Conservation (phyloP, 2,113 vertebrate genomes). For the Mungos mungo region DNA sequence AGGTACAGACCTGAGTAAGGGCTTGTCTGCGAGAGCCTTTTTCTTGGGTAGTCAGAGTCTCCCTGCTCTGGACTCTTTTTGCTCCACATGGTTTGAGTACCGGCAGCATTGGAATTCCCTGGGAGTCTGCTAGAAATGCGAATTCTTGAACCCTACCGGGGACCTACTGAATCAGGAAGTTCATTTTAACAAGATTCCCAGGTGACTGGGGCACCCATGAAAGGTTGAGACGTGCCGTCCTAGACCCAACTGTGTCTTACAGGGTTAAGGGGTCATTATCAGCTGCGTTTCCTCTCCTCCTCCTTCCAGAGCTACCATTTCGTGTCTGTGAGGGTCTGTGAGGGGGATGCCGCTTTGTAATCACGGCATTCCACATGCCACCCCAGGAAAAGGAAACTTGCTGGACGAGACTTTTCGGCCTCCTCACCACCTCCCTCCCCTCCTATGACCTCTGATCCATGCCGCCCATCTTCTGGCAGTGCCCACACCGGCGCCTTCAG, state of each 20-base stretch:
- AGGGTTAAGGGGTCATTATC: neutral
- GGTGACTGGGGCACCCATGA: neutral
- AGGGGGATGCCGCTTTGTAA: neutral
- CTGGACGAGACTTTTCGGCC: neutral
- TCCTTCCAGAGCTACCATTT: neutral
- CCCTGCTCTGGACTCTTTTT: neutral
- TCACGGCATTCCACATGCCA: neutral
- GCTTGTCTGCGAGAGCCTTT: neutral
- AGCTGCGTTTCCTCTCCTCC: neutral
- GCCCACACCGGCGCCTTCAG: neutral
- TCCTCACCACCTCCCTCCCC: neutral
- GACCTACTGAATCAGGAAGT: neutral
- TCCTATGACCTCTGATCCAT: neutral
- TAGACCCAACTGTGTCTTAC: neutral
- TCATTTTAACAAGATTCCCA: conserved; percentile 10
- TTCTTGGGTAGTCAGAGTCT: neutral
- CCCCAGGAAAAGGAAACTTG: neutral
- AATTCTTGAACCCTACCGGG: neutral
- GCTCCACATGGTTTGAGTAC: neutral
- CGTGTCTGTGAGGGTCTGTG: neutral
- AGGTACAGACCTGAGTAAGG: neutral
- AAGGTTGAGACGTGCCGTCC: neutral
- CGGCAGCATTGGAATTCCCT: neutral
- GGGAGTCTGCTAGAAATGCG: neutral
- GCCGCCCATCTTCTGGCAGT: neutral